These are phyloP conservation scores for human (Homo sapiens) DNA, from an alignment of 2,113 vertebrate genomes.

Conservation along the genomic window GRCh38 chrX:115410501-115411000, in stretches of 20 bases:
- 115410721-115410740: not conserved
- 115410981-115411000: no score
- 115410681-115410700: not conserved
- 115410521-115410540: not conserved
- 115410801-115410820: no score
- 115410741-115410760: not conserved
- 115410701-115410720: not conserved
- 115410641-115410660: not conserved
- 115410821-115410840: no score
- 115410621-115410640: not conserved
- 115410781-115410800: no score
- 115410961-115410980: no score
- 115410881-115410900: no score
- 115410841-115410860: no score
- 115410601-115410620: not conserved
- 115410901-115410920: no score
- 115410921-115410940: no score
- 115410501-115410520: not conserved
- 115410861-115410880: no score
- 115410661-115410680: not conserved
- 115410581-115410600: conserved; percentile 7
- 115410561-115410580: not conserved
- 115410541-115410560: not conserved
- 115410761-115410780: no score
- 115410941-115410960: no score